Evolutionary conservation across 2,113 vertebrate genomes (phyloP).

Genomic region (Condylura cristata): DNA sequence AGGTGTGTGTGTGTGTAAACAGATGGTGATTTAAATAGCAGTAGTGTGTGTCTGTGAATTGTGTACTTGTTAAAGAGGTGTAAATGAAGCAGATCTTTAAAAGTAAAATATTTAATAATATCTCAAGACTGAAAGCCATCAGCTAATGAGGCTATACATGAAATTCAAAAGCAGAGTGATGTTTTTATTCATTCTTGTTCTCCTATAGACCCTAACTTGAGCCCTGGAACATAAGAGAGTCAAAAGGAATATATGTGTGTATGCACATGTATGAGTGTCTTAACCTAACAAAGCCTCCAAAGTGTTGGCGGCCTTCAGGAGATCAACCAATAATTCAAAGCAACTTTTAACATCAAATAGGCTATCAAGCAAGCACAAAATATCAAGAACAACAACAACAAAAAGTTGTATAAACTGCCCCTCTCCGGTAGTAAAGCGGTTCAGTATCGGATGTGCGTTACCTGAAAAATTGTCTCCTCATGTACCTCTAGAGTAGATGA

Average conservation of each 20-base stretch:
- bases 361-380: neutral
- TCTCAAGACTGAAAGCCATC: constrained; percentile 33
- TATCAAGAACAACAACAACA: neutral
- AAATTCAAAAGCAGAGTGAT: neutral
- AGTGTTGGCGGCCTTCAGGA: neutral
- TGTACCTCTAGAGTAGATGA: constrained; percentile 3
- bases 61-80: neutral
- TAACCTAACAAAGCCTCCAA: neutral
- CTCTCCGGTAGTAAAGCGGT: neutral
- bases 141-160: neutral
- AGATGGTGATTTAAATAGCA: no score
- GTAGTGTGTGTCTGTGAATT: neutral
- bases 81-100: neutral
- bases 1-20: no score
- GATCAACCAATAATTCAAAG: neutral
- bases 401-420: neutral
- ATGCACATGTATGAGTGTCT: no score
- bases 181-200: neutral
- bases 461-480: neutral
- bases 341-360: constrained; percentile 1
- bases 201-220: neutral
- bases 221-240: neutral
- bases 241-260: neutral
- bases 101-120: neutral
- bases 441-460: neutral